phyloP scores from a whole-genome alignment of 2,797 vertebrate genomes.

The Phylloscopus collybita region DNA sequence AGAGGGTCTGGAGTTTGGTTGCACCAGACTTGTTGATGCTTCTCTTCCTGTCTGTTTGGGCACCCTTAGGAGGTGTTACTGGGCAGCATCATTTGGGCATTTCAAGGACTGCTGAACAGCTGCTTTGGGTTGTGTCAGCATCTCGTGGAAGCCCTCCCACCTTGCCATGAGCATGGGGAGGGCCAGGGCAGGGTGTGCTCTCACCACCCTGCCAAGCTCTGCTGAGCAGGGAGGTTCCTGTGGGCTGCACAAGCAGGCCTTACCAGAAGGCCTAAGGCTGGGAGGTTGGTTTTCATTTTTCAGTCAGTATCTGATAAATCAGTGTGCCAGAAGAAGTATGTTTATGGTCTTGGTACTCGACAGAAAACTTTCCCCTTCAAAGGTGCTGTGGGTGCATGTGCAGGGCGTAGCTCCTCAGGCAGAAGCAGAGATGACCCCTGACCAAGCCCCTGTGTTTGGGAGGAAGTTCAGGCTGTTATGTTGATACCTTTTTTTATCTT shows the following conservation, averaged over 20 bases:
- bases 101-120: background rate
- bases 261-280: background rate
- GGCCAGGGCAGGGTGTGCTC: accelerated
- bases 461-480: constrained; percentile 69
- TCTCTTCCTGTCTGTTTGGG: background rate
- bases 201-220: accelerated
- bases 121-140: background rate
- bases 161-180: accelerated
- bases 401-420: background rate
- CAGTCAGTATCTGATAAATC: background rate
- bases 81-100: background rate
- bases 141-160: background rate
- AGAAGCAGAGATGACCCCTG: constrained; percentile 25
- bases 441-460: background rate
- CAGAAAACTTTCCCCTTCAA: background rate
- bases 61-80: background rate
- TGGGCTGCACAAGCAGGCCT: background rate
- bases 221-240: background rate
- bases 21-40: background rate
- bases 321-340: background rate
- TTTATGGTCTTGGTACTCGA: background rate
- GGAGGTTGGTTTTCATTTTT: background rate
- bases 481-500: constrained; percentile 58
- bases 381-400: background rate
- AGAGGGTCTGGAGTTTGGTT: background rate